A percentile compares a stretch with the other conserved stretches of the same genome.
Conservation (phyloP, 1,140 invertebrate genomes). For the Drosophila ogumai region DNA sequence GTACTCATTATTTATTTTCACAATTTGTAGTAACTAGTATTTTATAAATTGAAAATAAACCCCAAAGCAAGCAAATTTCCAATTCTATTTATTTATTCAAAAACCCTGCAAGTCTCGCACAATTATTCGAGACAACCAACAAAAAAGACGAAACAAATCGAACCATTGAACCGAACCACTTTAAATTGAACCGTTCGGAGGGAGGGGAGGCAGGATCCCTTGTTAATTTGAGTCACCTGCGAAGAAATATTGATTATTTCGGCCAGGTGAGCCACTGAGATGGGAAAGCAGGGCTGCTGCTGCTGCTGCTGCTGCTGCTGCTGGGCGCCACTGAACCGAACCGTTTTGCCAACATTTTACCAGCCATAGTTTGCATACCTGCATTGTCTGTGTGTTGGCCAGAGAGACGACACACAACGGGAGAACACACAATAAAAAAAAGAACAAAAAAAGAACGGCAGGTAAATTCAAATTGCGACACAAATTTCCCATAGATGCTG, state of each 20-base stretch:
- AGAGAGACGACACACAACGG: slow-evolving; percentile 5
- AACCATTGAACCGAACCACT: slow-evolving; percentile 38
- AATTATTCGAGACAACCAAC: background rate
- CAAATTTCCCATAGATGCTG: slow-evolving; percentile 28
- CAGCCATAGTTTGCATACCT: slow-evolving; percentile 50
- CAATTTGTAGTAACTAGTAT: background rate
- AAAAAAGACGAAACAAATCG: background rate
- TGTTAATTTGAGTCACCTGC: slow-evolving; percentile 53
- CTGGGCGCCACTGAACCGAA: slow-evolving; percentile 33
- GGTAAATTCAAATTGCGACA: slow-evolving; percentile 33
- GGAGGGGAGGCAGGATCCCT: slow-evolving; percentile 9
- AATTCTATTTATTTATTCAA: background rate
- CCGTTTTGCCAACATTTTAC: slow-evolving; percentile 51
- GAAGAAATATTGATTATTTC: slow-evolving; percentile 55
- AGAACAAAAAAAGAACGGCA: background rate
- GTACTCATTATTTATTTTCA: background rate
- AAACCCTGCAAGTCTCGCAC: background rate
- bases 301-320: background rate
- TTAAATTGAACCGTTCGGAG: slow-evolving; percentile 28
- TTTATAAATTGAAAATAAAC: background rate
- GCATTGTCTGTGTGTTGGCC: slow-evolving; percentile 38
- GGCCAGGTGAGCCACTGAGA: slow-evolving; percentile 12
- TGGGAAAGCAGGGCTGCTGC: background rate
- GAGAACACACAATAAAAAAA: slow-evolving; percentile 4
- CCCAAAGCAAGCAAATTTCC: background rate